phyloP scores from a whole-genome alignment of 1,140 invertebrate species.

The Prorops nasuta region DNA sequence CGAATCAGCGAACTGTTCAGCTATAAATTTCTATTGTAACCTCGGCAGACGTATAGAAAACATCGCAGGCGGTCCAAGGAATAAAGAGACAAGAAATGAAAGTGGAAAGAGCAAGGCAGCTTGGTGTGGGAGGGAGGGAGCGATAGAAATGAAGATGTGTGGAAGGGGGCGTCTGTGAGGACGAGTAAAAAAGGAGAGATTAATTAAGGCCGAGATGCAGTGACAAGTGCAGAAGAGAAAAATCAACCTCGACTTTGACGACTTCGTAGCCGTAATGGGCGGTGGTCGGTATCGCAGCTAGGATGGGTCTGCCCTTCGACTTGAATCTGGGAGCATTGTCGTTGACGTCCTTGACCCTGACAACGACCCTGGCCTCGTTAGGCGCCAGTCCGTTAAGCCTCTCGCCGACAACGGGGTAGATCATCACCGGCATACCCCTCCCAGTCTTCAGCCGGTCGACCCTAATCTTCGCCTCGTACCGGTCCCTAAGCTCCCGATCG shows the following conservation, averaged over 20 bases:
- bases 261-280: constrained; percentile 79
- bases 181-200: constrained; percentile 9
- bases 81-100: too few species aligned
- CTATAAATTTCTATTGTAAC: too few species aligned
- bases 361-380: constrained; percentile 69
- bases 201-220: constrained; percentile 10
- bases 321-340: constrained; percentile 78
- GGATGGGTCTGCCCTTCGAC: constrained; percentile 68
- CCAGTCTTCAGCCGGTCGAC: constrained; percentile 67
- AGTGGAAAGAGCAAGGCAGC: not conserved
- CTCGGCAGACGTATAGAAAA: too few species aligned
- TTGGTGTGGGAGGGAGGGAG: not conserved
- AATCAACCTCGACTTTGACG: constrained; percentile 63
- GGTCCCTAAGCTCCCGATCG: constrained; percentile 66
- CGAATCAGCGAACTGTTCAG: too few species aligned
- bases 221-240: not conserved
- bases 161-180: not conserved
- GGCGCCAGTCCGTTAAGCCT: constrained; percentile 64
- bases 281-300: constrained; percentile 75
- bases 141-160: not conserved
- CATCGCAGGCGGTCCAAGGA: too few species aligned
- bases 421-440: constrained; percentile 67
- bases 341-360: constrained; percentile 77
- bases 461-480: constrained; percentile 68
- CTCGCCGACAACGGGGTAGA: constrained; percentile 71